phyloP scores from a whole-genome alignment of 1,140 invertebrate species.

The Drosophila arawakana region DNA sequence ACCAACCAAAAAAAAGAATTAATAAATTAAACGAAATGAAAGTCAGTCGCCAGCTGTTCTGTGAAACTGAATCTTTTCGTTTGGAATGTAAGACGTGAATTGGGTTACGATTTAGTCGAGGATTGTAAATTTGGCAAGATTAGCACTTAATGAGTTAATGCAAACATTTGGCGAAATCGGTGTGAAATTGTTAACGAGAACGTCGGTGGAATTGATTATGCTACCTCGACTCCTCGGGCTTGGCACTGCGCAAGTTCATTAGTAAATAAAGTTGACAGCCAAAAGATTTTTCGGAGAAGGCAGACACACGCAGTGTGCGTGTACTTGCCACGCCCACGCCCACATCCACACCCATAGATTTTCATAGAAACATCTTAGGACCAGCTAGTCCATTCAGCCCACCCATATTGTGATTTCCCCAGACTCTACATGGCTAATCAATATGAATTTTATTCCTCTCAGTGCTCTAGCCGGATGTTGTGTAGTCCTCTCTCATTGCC shows the following conservation, averaged over 20 bases:
- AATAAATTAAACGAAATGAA: conserved; percentile 77
- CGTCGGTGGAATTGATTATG: conserved; percentile 22
- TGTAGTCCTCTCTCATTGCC: conserved; percentile 30
- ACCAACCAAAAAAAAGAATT: conserved; percentile 67
- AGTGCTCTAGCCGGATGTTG: conserved; percentile 24
- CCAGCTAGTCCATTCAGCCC: background rate
- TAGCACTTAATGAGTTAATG: conserved; percentile 12
- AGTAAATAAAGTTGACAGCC: conserved; percentile 80
- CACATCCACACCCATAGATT: too few relatives aligned
- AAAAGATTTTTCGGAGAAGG: conserved; percentile 45
- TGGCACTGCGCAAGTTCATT: conserved; percentile 66
- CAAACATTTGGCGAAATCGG: conserved; percentile 27
- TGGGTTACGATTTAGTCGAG: conserved; percentile 8
- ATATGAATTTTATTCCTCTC: conserved; percentile 68
- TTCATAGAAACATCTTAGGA: background rate
- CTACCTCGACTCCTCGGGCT: conserved; percentile 25
- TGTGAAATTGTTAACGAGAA: conserved; percentile 25
- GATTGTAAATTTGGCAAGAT: conserved; percentile 14
- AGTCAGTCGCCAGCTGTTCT: conserved; percentile 46
- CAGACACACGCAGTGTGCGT: conserved; percentile 21
- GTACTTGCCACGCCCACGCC: conserved; percentile 34
- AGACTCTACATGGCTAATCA: conserved; percentile 68
- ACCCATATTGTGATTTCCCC: conserved; percentile 68
- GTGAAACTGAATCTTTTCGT: background rate
- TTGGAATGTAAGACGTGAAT: conserved; percentile 8